phyloP scores from a whole-genome alignment of 2,888 invertebrate species.

The Leucoma salicis region DNA sequence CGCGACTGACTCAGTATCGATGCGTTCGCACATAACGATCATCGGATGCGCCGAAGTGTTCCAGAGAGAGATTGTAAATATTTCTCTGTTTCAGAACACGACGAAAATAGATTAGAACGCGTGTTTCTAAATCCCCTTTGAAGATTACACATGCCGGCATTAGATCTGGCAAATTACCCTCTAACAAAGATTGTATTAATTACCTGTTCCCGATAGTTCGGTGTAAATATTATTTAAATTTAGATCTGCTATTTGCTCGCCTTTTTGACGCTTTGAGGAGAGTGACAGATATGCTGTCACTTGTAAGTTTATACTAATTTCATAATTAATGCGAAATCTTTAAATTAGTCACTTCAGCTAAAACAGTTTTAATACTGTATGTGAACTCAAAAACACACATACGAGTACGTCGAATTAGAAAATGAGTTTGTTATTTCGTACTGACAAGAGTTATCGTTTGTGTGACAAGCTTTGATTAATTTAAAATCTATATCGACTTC shows the following conservation, averaged over 20 bases:
- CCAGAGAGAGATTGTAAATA: constrained; percentile 80
- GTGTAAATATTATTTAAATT: constrained; percentile 78
- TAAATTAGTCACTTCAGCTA: constrained; percentile 17
- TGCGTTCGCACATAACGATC: constrained; percentile 77
- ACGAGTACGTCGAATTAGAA: constrained; percentile 11
- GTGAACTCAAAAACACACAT: constrained; percentile 17
- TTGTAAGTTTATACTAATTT: constrained; percentile 47
- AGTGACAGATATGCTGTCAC: constrained; percentile 72
- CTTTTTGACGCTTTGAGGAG: constrained; percentile 63
- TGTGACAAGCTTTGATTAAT: constrained; percentile 35
- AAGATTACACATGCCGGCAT: constrained; percentile 81
- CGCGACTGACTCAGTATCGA: constrained; percentile 68
- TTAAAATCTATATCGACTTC: constrained; percentile 24
- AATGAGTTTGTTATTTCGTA: constrained; percentile 18
- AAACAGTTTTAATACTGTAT: constrained; percentile 15
- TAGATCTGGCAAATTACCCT: constrained; percentile 82
- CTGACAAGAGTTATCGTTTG: constrained; percentile 27
- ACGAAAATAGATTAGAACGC: constrained; percentile 81
- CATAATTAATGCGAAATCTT: constrained; percentile 23
- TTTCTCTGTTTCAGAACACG: constrained; percentile 81
- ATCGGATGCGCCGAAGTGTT: constrained; percentile 81
- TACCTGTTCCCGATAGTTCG: constrained; percentile 78
- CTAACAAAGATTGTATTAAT: constrained; percentile 83
- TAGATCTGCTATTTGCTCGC: constrained; percentile 66
- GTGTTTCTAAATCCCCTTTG: constrained; percentile 82